A percentile compares a stretch with the other conserved stretches of the same genome.
phyloP scores from a whole-genome alignment of 2,113 vertebrate species.

The Mola mola region DNA sequence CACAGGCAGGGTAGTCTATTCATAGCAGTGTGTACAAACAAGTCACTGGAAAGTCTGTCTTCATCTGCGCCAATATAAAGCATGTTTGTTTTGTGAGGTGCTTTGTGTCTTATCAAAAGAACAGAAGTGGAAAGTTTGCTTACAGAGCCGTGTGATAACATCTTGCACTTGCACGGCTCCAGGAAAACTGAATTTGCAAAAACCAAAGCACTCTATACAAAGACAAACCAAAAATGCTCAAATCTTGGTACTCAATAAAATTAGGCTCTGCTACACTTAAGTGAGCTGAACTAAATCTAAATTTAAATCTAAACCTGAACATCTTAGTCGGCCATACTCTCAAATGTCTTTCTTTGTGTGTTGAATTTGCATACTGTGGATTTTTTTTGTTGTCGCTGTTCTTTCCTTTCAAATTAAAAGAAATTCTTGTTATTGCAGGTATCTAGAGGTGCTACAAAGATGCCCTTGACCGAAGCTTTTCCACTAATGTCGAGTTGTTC shows the following conservation, averaged over 20 bases:
- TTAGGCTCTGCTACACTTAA: constrained; percentile 9
- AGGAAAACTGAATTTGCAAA: constrained; percentile 30
- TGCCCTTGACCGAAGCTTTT: no score
- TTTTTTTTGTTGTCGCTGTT: not conserved
- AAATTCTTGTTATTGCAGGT: no score
- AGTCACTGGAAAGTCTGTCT: constrained; percentile 54
- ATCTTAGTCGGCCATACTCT: no score
- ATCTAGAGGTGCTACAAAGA: no score
- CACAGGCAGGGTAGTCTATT: constrained; percentile 59
- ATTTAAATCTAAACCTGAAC: constrained; percentile 23
- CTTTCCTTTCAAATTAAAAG: not conserved
- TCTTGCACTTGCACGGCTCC: constrained; percentile 9
- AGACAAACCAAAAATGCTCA: constrained; percentile 8
- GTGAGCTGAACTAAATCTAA: constrained; percentile 9
- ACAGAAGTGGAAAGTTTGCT: constrained; percentile 48
- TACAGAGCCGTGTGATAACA: constrained; percentile 28
- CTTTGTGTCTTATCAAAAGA: constrained; percentile 56
- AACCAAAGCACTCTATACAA: constrained; percentile 14
- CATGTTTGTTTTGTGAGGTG: constrained; percentile 38
- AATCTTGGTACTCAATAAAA: constrained; percentile 15
- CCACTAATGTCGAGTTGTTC: no score
- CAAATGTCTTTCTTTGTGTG: no score
- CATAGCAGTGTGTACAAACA: constrained; percentile 49
- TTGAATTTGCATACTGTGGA: not conserved
- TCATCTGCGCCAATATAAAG: constrained; percentile 47